Conservation (phyloP, 2,797 vertebrate species). For the Phyllotis vaccarum region DNA sequence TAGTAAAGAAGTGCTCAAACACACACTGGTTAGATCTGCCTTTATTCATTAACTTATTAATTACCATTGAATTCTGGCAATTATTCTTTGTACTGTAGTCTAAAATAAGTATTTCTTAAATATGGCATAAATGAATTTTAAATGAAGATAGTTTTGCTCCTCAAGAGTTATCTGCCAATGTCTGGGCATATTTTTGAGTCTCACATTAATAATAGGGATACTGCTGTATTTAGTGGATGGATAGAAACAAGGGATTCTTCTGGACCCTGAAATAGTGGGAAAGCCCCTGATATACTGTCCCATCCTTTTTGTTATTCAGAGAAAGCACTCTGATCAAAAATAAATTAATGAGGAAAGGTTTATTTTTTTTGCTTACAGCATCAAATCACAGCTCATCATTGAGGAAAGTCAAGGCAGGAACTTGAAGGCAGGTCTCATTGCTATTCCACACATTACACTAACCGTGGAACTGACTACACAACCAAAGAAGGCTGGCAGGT, state of each 20-base stretch:
- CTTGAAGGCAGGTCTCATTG: not conserved
- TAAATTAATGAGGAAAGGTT: not conserved
- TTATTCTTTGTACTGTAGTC: not conserved
- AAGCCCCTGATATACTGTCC: not conserved
- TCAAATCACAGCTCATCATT: too few species aligned
- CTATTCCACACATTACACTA: not conserved
- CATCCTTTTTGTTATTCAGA: not conserved
- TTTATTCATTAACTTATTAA: not conserved
- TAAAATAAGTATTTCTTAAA: conserved; percentile 38
- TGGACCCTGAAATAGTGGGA: rapidly evolving
- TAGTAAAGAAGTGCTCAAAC: not conserved
- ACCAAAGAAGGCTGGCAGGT: too few species aligned
- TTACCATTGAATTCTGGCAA: conserved; percentile 21
- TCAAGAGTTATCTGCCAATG: not conserved
- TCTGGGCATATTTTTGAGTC: not conserved
- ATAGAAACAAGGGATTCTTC: not conserved
- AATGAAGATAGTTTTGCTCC: not conserved
- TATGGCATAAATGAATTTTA: not conserved
- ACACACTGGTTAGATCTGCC: not conserved
- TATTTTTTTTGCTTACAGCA: not conserved
- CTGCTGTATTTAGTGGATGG: not conserved
- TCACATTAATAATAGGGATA: not conserved
- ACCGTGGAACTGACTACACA: not conserved
- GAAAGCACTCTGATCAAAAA: not conserved
- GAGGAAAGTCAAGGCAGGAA: not conserved